Percentiles rank a stretch among this genome's conserved stretches.
phyloP scores from a whole-genome alignment of 1,140 invertebrate genomes.

The silkworm (Bombyx mori) region ASM3026992v2 NC_085122.1:13976501-13977000 shows the following conservation, averaged over 20 bases:
- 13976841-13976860: slow-evolving; percentile 28
- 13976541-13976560: too few relatives aligned
- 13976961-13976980: slow-evolving; percentile 47
- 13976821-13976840: slow-evolving; percentile 48
- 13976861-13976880: slow-evolving; percentile 25
- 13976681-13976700: slow-evolving; percentile 43
- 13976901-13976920: slow-evolving; percentile 49
- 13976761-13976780: not conserved
- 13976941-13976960: slow-evolving; percentile 44
- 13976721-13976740: slow-evolving; percentile 50
- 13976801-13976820: slow-evolving; percentile 67
- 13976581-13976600: slow-evolving; percentile 10
- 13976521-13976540: too few relatives aligned
- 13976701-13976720: slow-evolving; percentile 38
- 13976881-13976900: slow-evolving; percentile 58
- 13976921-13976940: slow-evolving; percentile 34
- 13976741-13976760: slow-evolving; percentile 43
- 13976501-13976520: too few relatives aligned
- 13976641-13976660: slow-evolving; percentile 47
- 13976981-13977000: slow-evolving; percentile 54
- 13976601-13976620: slow-evolving; percentile 21
- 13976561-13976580: too few relatives aligned
- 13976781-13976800: slow-evolving; percentile 25
- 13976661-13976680: slow-evolving; percentile 48
- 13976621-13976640: slow-evolving; percentile 31